Evolutionary conservation across 1,140 invertebrate genomes (phyloP), one percentile per base, ranked within the genome.

Genomic region (Drosophila sechellia): DNA sequence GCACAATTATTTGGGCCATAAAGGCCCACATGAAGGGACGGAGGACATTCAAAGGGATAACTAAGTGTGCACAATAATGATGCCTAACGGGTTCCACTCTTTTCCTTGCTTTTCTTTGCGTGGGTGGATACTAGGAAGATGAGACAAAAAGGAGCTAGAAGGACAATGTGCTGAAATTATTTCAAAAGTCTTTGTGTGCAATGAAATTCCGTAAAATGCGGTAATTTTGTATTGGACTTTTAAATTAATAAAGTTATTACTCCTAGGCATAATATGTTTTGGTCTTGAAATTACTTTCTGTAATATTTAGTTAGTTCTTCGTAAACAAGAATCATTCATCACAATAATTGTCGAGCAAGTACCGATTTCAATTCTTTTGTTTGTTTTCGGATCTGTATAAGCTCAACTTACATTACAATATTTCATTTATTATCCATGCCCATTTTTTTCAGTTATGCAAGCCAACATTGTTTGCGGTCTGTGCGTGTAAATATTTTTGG

Each of bases 1-100:
- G 17, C 63, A 64, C 63, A 66, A 66, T 49, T 66, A 64, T 66
- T 66, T 49, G 34, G 25, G 58, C 43, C 58, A 66, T 66, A 64
- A 66, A 64, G 35, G 25, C 22, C 31, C 15, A 56, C 25, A 40
- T 12, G 22, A n/a, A 5, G 12, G 20, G 12, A 40, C 13, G 0
- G 5, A 31, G 43, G 43, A 12, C 42, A 20, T 65, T 46, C 25
- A 25, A 15, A 48, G 35, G 57, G 57, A 60, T 63, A 65, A 61
- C 61, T 48, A 63, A 59, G 11, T 12, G 43, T 31, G 25, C 58
- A 64, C 34, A 58, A 49, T 66, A 66, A 66, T 66, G 58, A 49
- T 43, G 31, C 58, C 46, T 40, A 48, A 40, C 43, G 57, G 59
- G 13, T 27, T 31, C 15, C 49, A 34, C 13, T 27, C 27, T 15